Evolutionary conservation across 1,140 invertebrate species (phyloP), one percentile per base, ranked within the genome.

Genomic region (Stenopsyche tienmushanensis): DNA sequence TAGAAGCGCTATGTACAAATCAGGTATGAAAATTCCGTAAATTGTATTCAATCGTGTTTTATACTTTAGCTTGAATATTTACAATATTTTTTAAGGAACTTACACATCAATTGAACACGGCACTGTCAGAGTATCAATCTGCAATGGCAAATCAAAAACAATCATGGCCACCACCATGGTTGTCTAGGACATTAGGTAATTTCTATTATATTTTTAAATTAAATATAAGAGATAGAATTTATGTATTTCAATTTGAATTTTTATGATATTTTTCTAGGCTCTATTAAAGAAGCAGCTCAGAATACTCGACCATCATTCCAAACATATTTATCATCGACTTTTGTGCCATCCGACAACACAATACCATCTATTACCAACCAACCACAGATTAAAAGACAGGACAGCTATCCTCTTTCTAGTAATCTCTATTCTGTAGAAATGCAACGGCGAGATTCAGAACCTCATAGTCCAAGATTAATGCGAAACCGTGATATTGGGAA

Each of bases 1-100:
- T 99, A 1, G 95, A 99, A 81, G 92, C 95, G 0, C 93, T 98
- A 79, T 99, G 97, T 81, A 88, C 90, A 72, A 98, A 96, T 83
- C 94, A 97, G 83, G 91, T 91, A 75, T 69, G 23, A 26, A 26
- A 13, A 34, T 13, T 13, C 17, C 1, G 21, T 10, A 5, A 41
- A 24, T 47, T 24, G 15, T 58, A 60, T 18, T 54, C 65, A 47
- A 65, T 41, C 10, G 26, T 39, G 23, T 45, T 3, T 45, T 13
- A 9, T 25, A 23, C 23, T 53, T 53, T 25, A 23, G 10, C 3
- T 24, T 53, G 3, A n/a, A n/a, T 34, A 34, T 34, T 34, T 34
- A 34, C 13, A 7, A 7, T 34, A 34, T 44, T 10, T 9, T 53
- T 73, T 80, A 55, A 94, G 88, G 94, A 97, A 78, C 79, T 97